These are phyloP conservation scores for Caracal caracal DNA, from an alignment of 2,113 vertebrate genomes.

Conservation along the genomic window DNA sequence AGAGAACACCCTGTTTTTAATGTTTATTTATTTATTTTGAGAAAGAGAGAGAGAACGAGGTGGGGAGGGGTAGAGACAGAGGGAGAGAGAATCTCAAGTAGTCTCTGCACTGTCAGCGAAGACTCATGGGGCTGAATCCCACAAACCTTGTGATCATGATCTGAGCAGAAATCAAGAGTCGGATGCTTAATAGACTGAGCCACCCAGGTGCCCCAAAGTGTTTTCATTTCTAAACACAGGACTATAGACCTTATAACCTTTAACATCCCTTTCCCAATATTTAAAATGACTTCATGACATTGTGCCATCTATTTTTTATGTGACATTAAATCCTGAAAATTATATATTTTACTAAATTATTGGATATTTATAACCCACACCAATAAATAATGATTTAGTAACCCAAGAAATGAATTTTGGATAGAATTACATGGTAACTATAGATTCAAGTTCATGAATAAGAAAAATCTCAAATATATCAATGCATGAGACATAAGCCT, in stretches of 20 bases:
- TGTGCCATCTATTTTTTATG: not conserved
- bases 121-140: too few species aligned
- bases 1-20: not conserved
- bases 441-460: constrained; percentile 37
- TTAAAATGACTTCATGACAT: not conserved
- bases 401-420: constrained; percentile 42
- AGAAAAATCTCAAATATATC: constrained; percentile 22
- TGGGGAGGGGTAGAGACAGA: too few species aligned
- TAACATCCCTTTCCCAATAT: not conserved
- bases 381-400: constrained; percentile 10
- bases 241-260: not conserved
- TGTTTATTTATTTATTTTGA: too few species aligned
- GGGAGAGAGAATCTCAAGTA: too few species aligned
- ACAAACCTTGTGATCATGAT: too few species aligned
- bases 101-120: too few species aligned
- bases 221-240: not conserved
- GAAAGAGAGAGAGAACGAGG: too few species aligned
- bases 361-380: constrained; percentile 8
- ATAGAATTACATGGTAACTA: not conserved
- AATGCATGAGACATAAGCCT: not conserved
- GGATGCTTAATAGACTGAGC: too few species aligned
- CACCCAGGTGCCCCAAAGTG: not conserved
- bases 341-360: not conserved
- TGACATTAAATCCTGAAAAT: constrained; percentile 26
- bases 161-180: too few species aligned